Conservation (phyloP, 2,888 invertebrate genomes). For the Entomobrya multifasciata region DNA sequence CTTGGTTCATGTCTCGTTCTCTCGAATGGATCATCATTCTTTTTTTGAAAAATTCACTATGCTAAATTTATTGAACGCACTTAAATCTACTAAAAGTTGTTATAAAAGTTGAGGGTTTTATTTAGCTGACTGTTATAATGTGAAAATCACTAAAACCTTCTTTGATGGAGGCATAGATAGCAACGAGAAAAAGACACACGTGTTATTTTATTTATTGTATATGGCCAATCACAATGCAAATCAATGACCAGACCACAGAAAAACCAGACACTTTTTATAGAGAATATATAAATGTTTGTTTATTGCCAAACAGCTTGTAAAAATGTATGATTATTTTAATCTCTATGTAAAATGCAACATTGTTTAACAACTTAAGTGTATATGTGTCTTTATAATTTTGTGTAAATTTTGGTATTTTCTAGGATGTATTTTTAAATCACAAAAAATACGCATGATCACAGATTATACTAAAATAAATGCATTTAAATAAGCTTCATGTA, state of each 20-base stretch:
- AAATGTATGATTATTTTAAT: constrained; percentile 35
- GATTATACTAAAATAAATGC: neutral
- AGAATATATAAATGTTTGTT: constrained; percentile 15
- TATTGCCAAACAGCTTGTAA: constrained; percentile 54
- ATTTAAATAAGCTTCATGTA: no score
- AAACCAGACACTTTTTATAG: neutral
- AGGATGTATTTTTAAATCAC: neutral
- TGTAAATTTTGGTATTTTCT: neutral
- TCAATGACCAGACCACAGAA: neutral
- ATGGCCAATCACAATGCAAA: neutral
- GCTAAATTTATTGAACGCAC: constrained; percentile 26
- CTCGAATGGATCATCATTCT: constrained; percentile 17
- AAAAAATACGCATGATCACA: neutral
- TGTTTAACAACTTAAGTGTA: neutral
- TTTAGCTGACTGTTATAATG: constrained; percentile 45
- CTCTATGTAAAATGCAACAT: constrained; percentile 1
- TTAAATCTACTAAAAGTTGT: neutral
- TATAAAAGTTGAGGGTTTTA: constrained; percentile 28
- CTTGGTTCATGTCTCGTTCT: neutral
- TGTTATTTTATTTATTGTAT: neutral
- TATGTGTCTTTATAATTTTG: neutral
- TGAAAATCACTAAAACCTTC: constrained; percentile 27
- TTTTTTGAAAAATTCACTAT: neutral
- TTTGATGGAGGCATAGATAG: neutral
- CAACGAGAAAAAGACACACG: no score